Base-by-base conservation (phyloP, 2,888 invertebrate species). In the Thera obeliscata region DNA sequence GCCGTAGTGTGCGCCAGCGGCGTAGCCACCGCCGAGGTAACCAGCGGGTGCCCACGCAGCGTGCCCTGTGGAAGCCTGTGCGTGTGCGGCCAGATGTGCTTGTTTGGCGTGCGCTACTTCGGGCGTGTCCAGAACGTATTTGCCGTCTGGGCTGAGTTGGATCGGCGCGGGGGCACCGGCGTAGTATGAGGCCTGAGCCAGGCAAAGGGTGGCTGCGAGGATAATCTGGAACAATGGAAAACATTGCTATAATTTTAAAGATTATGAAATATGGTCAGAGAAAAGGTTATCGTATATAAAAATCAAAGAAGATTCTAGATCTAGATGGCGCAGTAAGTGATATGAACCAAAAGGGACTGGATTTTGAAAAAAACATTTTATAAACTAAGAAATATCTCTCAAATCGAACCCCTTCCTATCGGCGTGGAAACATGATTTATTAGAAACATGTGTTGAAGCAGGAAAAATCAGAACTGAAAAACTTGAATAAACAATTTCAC, bases 101-200 rank as follows among this genome's bases (percentile, higher is more conserved):
- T 92, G 91, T 73, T 90, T 92, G 2, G 94, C 94, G 84, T 94
- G 94, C 12, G 94, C 92, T 3, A 94, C 94, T 77, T 94, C 94
- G 1, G 94, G 94, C 9, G 94, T 94, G 81, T 95, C 95, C 54
- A 95, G 77, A 50, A 94, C 76, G 79, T 88, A 87, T 71, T 93
- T 90, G 82, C 94, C 94, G 74, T 96, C 96, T 2, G 88, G 85
- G 73, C 91, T 93, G 4, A 94, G 88, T 73, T 91, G 91, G 73
- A 94, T 78, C 76, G 84, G 92, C 35, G 92, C 94, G 74, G 88
- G 94, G 67, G 90, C 91, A 76, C 87, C 94, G 74, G 87, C 91
- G 90, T 87, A 94, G 84, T 90, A 94, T n/a, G 94, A 94, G 63
- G 94, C 94, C 78, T 94, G 89, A 70, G 94, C 94, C 78, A 92